Percentiles rank a stretch among this genome's conserved stretches.
phyloP scores from a whole-genome alignment of 2,113 vertebrate genomes.

The Stigmatopora argus region DNA sequence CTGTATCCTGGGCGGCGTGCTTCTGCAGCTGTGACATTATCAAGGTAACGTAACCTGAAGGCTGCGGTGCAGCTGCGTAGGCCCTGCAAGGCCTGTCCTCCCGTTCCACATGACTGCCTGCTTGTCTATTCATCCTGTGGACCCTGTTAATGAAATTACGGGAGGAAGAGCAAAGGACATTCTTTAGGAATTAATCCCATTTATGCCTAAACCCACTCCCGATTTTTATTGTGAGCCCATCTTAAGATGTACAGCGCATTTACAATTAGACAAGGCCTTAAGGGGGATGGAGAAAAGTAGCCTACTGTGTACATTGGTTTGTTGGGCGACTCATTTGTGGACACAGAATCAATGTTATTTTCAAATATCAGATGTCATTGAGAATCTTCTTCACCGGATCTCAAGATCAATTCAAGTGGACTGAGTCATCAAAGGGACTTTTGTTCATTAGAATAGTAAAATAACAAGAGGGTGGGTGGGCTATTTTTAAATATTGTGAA shows the following conservation, averaged over 20 bases:
- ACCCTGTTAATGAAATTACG: slow-evolving; percentile 75
- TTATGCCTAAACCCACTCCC: slow-evolving; percentile 70
- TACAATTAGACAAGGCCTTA: slow-evolving; percentile 65
- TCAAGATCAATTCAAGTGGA: slow-evolving; percentile 7
- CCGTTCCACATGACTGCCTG: slow-evolving; percentile 64
- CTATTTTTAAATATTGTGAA: slow-evolving; percentile 9
- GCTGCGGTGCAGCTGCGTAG: slow-evolving; percentile 47
- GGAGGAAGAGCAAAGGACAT: slow-evolving; percentile 75
- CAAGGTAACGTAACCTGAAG: slow-evolving; percentile 74
- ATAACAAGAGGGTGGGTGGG: not conserved
- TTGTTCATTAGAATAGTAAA: slow-evolving; percentile 15
- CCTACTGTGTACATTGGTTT: slow-evolving; percentile 31
- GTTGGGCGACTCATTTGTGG: slow-evolving; percentile 32
- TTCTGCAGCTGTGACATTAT: slow-evolving; percentile 68
- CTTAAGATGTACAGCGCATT: slow-evolving; percentile 60
- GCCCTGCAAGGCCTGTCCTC: slow-evolving; percentile 63
- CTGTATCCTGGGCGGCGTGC: slow-evolving; percentile 58
- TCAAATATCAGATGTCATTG: slow-evolving; percentile 2
- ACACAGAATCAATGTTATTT: slow-evolving; percentile 12
- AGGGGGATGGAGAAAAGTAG: slow-evolving; percentile 39
- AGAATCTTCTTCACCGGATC: slow-evolving; percentile 4
- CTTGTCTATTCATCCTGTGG: slow-evolving; percentile 73
- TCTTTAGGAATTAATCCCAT: slow-evolving; percentile 76
- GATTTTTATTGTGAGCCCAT: slow-evolving; percentile 63
- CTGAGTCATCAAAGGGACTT: not conserved